phyloP scores from a whole-genome alignment of 1,140 invertebrate species.

The Sarcophaga bullata region DNA sequence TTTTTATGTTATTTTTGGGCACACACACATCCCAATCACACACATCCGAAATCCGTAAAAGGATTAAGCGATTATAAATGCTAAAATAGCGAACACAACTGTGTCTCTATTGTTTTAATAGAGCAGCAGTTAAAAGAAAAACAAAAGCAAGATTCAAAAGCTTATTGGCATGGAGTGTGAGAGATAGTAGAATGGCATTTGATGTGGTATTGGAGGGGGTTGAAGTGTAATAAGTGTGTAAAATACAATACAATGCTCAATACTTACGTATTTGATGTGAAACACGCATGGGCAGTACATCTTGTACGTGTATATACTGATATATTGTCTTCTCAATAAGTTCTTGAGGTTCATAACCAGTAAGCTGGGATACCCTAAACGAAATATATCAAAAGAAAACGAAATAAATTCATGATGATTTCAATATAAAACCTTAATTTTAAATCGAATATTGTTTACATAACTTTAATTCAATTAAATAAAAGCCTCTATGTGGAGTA shows the following conservation, averaged over 20 bases:
- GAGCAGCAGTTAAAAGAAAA: neutral
- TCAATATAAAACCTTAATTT: slow-evolving; percentile 47
- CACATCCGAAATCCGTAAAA: slow-evolving; percentile 17
- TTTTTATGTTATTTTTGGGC: no score
- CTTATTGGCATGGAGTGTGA: neutral
- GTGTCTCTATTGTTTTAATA: slow-evolving; percentile 16
- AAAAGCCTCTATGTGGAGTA: neutral
- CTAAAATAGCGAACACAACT: neutral
- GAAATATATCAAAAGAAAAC: slow-evolving; percentile 49
- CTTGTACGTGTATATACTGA: slow-evolving; percentile 92
- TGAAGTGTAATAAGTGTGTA: no score
- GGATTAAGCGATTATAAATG: slow-evolving; percentile 33
- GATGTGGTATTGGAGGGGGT: no score
- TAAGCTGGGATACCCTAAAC: slow-evolving; percentile 88
- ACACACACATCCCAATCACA: neutral
- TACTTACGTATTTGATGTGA: slow-evolving; percentile 91
- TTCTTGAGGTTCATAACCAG: slow-evolving; percentile 96
- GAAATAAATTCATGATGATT: slow-evolving; percentile 44
- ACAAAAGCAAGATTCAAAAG: slow-evolving; percentile 37
- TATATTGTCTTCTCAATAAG: slow-evolving; percentile 96
- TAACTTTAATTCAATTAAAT: slow-evolving; percentile 60
- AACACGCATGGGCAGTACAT: slow-evolving; percentile 86
- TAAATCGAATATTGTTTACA: slow-evolving; percentile 50
- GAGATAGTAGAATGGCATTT: neutral
- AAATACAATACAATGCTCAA: neutral